Percentiles rank a stretch among this genome's conserved stretches.
Conservation (phyloP, 2,797 vertebrate species). For the Pelodytes ibericus region DNA sequence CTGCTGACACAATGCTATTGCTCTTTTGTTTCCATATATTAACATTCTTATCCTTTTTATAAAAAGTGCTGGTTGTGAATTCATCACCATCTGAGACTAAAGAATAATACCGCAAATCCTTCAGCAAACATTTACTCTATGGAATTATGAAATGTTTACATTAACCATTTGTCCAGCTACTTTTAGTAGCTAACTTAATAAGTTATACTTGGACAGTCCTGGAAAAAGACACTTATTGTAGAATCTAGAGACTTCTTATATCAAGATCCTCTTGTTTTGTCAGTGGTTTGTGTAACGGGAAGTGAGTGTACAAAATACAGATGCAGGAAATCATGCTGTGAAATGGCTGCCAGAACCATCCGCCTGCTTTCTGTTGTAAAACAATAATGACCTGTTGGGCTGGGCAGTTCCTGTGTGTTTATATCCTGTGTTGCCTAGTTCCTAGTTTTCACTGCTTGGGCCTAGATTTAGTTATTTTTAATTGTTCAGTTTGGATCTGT, state of each 20-base stretch:
- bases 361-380: conserved; percentile 35
- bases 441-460: background rate
- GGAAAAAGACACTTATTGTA: no score
- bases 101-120: conserved; percentile 1
- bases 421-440: background rate
- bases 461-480: background rate
- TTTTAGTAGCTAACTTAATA: no score
- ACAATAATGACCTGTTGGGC: conserved; percentile 39
- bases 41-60: background rate
- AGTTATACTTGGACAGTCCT: no score
- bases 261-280: background rate
- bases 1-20: background rate
- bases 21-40: background rate
- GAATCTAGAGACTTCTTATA: background rate
- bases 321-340: conserved; percentile 34
- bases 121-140: background rate
- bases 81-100: background rate
- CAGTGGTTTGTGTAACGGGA: conserved; percentile 24
- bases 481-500: background rate
- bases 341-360: conserved; percentile 20
- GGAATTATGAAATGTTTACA: background rate
- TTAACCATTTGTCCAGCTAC: background rate
- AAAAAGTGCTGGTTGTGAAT: background rate
- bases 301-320: conserved; percentile 22
- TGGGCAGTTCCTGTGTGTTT: conserved; percentile 38